These are phyloP conservation scores for Corythornis cristatus DNA, from an alignment of 2,113 vertebrate species.

Conservation along the genomic window DNA sequence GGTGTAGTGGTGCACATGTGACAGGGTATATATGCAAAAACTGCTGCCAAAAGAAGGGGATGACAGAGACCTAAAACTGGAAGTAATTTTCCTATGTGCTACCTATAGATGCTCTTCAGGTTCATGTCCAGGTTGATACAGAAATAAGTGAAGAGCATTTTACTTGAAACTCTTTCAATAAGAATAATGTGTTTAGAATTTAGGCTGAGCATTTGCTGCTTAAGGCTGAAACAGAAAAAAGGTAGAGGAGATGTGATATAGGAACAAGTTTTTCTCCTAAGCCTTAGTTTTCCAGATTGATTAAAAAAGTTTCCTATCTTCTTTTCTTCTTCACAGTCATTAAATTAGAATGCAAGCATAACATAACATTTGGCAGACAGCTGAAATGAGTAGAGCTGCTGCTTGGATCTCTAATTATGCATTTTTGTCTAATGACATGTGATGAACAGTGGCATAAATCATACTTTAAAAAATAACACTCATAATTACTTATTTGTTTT, in stretches of 20 bases:
- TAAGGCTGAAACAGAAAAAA: neutral
- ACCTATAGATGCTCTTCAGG: neutral
- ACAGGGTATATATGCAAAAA: neutral
- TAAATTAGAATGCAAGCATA: neutral
- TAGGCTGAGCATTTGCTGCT: neutral
- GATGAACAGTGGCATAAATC: neutral
- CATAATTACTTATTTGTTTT: neutral
- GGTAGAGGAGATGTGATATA: neutral
- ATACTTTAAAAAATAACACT: neutral
- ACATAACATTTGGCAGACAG: neutral
- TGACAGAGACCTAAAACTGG: neutral
- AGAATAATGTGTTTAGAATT: neutral
- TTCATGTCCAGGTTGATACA: neutral
- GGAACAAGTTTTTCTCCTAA: neutral
- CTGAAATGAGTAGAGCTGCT: neutral
- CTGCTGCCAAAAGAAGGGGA: neutral
- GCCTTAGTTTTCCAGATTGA: neutral
- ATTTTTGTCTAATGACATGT: neutral
- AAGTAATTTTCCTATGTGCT: neutral
- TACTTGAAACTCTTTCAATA: neutral
- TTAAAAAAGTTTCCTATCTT: neutral
- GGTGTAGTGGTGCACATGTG: fast-evolving
- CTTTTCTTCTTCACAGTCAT: neutral
- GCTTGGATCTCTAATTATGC: neutral
- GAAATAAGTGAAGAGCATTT: neutral